phyloP scores from a whole-genome alignment of 2,113 vertebrate genomes.

The Marcusenius ussheri region DNA sequence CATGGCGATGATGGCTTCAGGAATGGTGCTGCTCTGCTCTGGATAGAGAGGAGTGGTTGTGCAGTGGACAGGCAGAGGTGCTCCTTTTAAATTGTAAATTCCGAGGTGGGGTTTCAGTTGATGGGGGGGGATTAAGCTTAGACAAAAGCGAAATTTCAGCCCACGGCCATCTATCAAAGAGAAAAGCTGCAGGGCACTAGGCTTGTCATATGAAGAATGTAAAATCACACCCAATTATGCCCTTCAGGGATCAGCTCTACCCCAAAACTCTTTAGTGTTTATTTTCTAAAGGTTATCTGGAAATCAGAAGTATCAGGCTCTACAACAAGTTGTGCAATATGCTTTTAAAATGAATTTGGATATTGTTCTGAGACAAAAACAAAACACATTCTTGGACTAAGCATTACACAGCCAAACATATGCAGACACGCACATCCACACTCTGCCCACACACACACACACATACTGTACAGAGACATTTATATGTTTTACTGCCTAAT shows the following conservation, averaged over 20 bases:
- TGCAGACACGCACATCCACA: background rate
- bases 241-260: background rate
- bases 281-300: background rate
- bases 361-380: background rate
- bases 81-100: background rate
- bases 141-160: background rate
- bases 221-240: background rate
- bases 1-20: constrained; percentile 13
- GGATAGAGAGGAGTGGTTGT: background rate
- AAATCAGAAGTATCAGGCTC: background rate
- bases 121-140: background rate
- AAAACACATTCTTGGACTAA: background rate
- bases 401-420: background rate
- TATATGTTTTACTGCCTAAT: background rate
- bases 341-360: background rate
- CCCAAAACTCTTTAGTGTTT: background rate
- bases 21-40: background rate
- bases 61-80: background rate
- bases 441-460: background rate
- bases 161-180: background rate
- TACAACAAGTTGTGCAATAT: background rate
- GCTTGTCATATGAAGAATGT: background rate
- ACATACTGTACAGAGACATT: background rate
- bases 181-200: background rate
- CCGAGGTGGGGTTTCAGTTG: background rate